Evolutionary conservation across 1,140 invertebrate genomes (phyloP).

Genomic region (Micrasema minimum): DNA sequence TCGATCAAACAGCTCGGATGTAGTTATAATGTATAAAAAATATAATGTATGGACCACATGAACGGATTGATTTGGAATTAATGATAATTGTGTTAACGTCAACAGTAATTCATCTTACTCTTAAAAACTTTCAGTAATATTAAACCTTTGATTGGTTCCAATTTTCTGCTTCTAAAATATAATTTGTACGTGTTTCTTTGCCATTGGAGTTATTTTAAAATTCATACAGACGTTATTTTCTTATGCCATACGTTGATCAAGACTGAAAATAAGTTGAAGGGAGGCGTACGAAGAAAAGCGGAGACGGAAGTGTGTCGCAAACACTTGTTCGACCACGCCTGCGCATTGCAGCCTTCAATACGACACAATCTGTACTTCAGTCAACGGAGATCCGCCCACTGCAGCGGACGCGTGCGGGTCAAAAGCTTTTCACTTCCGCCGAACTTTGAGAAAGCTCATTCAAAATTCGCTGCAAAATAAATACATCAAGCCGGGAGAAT

Average conservation of each 20-base stretch:
- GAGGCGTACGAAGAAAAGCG: conserved; percentile 24
- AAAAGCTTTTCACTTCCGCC: conserved; percentile 4
- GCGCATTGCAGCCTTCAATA: conserved; percentile 41
- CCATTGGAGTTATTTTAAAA: neutral
- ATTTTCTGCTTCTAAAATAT: no score
- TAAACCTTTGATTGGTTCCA: no score
- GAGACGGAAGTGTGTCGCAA: conserved; percentile 42
- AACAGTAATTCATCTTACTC: no score
- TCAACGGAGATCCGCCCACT: conserved; percentile 40
- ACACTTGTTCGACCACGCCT: conserved; percentile 47
- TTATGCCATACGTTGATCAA: conserved; percentile 23
- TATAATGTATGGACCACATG: no score
- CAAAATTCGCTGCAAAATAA: conserved; percentile 10
- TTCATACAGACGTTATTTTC: neutral
- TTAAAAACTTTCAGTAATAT: no score
- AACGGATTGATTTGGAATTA: no score
- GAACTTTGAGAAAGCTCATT: conserved; percentile 17
- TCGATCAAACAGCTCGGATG: no score
- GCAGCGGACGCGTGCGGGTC: conserved; percentile 29
- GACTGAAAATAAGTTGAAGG: conserved; percentile 21
- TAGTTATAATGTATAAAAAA: no score
- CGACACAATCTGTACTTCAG: conserved; percentile 29
- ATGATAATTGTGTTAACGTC: no score
- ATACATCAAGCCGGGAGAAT: no score
- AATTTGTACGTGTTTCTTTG: no score